Conservation (phyloP, 2,888 invertebrate species). For the Melanchra persicariae region DNA sequence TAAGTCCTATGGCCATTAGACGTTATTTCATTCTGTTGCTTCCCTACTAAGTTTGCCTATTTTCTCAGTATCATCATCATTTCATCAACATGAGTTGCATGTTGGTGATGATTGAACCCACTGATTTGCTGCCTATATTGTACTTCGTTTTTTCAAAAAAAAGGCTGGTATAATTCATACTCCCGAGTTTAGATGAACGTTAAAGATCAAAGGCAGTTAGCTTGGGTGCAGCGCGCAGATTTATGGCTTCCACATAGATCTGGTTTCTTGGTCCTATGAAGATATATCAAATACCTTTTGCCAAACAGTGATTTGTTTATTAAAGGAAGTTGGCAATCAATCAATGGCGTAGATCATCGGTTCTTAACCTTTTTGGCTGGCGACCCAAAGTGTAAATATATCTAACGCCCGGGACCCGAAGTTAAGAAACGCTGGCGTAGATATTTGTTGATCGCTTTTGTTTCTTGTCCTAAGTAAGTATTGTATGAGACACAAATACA, state of each 20-base stretch:
- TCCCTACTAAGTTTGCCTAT: too few relatives aligned
- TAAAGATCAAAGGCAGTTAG: slow-evolving; percentile 55
- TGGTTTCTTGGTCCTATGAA: slow-evolving; percentile 38
- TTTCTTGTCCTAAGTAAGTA: background rate
- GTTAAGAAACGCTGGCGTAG: too few relatives aligned
- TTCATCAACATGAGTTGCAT: too few relatives aligned
- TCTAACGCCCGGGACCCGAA: too few relatives aligned
- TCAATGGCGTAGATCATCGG: background rate
- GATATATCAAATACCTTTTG: slow-evolving; percentile 26
- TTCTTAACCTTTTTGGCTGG: too few relatives aligned
- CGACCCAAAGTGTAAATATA: too few relatives aligned
- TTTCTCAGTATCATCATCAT: too few relatives aligned
- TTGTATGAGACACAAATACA: too few relatives aligned
- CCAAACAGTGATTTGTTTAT: slow-evolving; percentile 13
- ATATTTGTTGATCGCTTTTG: background rate
- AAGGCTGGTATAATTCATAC: slow-evolving; percentile 42
- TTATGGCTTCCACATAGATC: slow-evolving; percentile 54
- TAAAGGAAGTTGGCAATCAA: slow-evolving; percentile 5
- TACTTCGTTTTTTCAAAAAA: background rate
- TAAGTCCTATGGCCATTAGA: too few relatives aligned
- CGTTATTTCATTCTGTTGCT: too few relatives aligned
- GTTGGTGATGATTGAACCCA: too few relatives aligned
- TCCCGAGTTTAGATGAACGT: slow-evolving; percentile 19
- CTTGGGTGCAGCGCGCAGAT: slow-evolving; percentile 24
- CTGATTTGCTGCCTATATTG: background rate